These are phyloP conservation scores for Macrosoma leucophasiata DNA, from an alignment of 2,888 invertebrate genomes.

Conservation along the genomic window DNA sequence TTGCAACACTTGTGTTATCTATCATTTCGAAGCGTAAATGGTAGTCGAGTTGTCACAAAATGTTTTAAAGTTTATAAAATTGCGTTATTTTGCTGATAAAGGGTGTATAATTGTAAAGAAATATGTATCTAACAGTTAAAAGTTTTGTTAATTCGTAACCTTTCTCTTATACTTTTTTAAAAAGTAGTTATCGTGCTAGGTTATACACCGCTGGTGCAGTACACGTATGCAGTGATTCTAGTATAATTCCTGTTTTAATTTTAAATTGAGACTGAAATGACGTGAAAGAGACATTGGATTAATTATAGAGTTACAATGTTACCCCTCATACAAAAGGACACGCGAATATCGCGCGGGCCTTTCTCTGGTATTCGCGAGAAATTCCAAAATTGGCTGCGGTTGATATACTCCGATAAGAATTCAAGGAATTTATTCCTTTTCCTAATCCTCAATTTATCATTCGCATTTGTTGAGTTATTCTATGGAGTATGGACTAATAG, in stretches of 20 bases:
- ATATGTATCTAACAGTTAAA: slow-evolving; percentile 25
- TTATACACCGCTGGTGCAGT: slow-evolving; percentile 58
- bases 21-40: background rate
- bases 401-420: slow-evolving; percentile 94
- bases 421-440: slow-evolving; percentile 96
- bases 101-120: slow-evolving; percentile 27
- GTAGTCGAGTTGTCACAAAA: slow-evolving; percentile 16
- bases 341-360: slow-evolving; percentile 70
- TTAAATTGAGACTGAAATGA: slow-evolving; percentile 54
- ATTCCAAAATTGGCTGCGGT: slow-evolving; percentile 84
- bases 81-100: slow-evolving; percentile 27
- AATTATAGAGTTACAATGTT: slow-evolving; percentile 75
- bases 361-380: slow-evolving; percentile 82
- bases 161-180: slow-evolving; percentile 13
- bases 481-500: slow-evolving; percentile 95
- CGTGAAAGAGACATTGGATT: slow-evolving; percentile 39
- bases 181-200: slow-evolving; percentile 32
- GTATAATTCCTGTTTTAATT: slow-evolving; percentile 46
- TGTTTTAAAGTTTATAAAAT: slow-evolving; percentile 25
- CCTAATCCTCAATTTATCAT: slow-evolving; percentile 92
- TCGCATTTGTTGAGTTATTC: slow-evolving; percentile 96
- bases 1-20: no score
- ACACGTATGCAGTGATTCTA: slow-evolving; percentile 69
- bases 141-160: slow-evolving; percentile 18
- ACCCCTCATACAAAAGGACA: slow-evolving; percentile 85